phyloP scores from a whole-genome alignment of 1,140 invertebrate species.

The Brachionus sp. region DNA sequence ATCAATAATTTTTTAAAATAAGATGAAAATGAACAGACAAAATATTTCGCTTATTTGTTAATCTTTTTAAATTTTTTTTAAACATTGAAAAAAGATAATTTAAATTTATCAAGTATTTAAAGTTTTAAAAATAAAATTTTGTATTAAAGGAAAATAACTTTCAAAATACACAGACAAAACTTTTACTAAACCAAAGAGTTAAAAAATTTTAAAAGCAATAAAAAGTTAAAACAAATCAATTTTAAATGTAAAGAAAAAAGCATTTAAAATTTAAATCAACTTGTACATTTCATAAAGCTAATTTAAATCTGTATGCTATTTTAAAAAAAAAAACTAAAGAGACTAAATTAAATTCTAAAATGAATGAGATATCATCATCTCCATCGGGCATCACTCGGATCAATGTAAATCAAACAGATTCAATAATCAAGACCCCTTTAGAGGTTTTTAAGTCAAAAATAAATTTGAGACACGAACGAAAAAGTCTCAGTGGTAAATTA shows the following conservation, averaged over 20 bases:
- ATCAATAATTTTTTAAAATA: too few species aligned
- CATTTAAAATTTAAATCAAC: not conserved
- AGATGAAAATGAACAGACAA: too few species aligned
- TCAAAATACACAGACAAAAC: not conserved
- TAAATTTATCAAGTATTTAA: too few species aligned
- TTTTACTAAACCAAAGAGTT: not conserved
- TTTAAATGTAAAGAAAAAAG: slow-evolving; percentile 6
- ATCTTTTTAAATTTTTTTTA: too few species aligned
- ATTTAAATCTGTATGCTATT: not conserved
- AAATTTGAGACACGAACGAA: not conserved
- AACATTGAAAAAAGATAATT: too few species aligned
- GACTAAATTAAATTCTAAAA: not conserved
- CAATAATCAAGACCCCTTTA: not conserved
- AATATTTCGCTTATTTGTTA: too few species aligned
- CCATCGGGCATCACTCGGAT: slow-evolving; percentile 25
- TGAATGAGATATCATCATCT: slow-evolving; percentile 20
- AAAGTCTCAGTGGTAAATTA: not conserved
- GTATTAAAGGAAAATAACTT: too few species aligned
- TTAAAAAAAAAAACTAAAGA: not conserved
- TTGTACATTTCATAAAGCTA: not conserved
- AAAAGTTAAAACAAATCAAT: not conserved
- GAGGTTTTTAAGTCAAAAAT: slow-evolving; percentile 24
- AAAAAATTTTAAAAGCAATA: not conserved
- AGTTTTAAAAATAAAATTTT: too few species aligned
- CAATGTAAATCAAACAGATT: slow-evolving; percentile 1